phyloP scores from a whole-genome alignment of 2,113 vertebrate species.

The Epinephelus fuscoguttatus region DNA sequence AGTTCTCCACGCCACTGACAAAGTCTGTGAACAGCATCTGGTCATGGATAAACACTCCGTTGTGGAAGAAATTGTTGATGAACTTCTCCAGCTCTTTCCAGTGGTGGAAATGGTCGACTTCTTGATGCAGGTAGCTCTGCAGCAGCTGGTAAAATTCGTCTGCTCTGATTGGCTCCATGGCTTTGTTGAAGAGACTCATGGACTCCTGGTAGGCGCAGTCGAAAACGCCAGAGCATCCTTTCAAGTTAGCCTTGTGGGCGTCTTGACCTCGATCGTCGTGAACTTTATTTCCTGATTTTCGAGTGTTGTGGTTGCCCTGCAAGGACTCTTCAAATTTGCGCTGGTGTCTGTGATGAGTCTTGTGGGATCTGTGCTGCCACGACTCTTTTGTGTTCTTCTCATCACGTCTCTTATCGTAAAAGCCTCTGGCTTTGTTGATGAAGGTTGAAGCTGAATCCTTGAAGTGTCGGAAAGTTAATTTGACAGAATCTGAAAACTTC shows the following conservation, averaged over 20 bases:
- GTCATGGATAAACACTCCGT: constrained; percentile 95
- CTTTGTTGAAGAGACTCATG: constrained; percentile 89
- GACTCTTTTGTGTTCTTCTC: constrained; percentile 69
- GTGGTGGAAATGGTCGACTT: constrained; percentile 91
- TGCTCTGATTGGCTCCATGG: constrained; percentile 88
- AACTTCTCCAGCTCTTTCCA: constrained; percentile 94
- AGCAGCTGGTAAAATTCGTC: constrained; percentile 93
- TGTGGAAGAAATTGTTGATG: constrained; percentile 90
- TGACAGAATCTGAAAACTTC: constrained; percentile 97
- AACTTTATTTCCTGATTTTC: constrained; percentile 74
- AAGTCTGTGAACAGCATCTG: constrained; percentile 97
- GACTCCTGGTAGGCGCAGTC: constrained; percentile 93
- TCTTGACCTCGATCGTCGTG: constrained; percentile 61
- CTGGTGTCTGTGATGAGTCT: constrained; percentile 58
- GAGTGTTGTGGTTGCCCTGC: constrained; percentile 71
- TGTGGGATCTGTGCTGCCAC: constrained; percentile 78
- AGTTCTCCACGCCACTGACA: constrained; percentile 92
- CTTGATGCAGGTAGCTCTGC: constrained; percentile 90
- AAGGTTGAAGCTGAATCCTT: constrained; percentile 92
- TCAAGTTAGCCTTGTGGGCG: constrained; percentile 66
- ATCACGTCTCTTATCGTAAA: constrained; percentile 69
- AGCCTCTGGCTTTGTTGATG: constrained; percentile 87
- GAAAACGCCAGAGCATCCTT: constrained; percentile 88
- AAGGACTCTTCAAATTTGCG: constrained; percentile 72
- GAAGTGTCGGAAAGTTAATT: constrained; percentile 94